phyloP scores from a whole-genome alignment of 2,113 vertebrate genomes.

The Proterorhinus semilunaris region DNA sequence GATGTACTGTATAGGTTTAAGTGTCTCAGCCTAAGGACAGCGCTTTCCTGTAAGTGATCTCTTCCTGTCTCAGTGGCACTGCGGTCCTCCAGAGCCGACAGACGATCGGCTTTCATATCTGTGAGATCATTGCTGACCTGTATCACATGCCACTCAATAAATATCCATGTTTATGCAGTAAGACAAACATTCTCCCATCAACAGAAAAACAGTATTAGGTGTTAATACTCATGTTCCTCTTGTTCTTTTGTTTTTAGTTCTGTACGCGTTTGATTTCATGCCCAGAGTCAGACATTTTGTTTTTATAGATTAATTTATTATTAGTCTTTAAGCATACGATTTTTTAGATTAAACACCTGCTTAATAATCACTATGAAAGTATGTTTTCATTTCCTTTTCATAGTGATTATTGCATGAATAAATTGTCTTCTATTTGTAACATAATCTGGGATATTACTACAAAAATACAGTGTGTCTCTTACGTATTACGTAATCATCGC shows the following conservation, averaged over 20 bases:
- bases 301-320: too few species aligned
- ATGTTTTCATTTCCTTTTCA: too few species aligned
- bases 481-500: too few species aligned
- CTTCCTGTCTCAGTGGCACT: conserved; percentile 10
- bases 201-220: background rate
- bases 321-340: too few species aligned
- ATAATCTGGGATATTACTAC: too few species aligned
- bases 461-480: too few species aligned
- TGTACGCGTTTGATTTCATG: too few species aligned
- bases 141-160: conserved; percentile 35
- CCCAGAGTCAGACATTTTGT: too few species aligned
- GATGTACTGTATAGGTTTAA: background rate
- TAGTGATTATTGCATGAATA: too few species aligned
- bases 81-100: conserved; percentile 31
- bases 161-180: conserved; percentile 28
- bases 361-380: too few species aligned
- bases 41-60: conserved; percentile 25
- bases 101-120: conserved; percentile 56
- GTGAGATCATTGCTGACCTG: conserved; percentile 41
- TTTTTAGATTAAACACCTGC: too few species aligned
- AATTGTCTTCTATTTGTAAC: too few species aligned
- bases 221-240: conserved; percentile 11
- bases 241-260: background rate
- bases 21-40: conserved; percentile 1
- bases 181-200: conserved; percentile 27